phyloP scores from a whole-genome alignment of 1,140 invertebrate genomes.

The Drosophila athabasca region DNA sequence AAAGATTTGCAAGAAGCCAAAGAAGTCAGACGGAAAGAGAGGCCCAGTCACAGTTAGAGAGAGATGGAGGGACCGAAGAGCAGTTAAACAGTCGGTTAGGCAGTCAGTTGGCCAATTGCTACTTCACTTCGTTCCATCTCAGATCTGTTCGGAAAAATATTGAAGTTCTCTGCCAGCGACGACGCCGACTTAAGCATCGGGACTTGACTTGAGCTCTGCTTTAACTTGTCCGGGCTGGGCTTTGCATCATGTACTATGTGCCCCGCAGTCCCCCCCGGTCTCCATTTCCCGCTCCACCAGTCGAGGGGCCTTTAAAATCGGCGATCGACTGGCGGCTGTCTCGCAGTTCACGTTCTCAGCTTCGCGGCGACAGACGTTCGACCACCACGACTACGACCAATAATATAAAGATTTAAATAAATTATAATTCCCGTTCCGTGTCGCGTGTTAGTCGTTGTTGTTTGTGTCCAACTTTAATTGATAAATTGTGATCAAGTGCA shows the following conservation, averaged over 20 bases:
- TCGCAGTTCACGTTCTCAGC: constrained; percentile 69
- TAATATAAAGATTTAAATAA: constrained; percentile 2
- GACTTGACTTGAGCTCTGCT: constrained; percentile 22
- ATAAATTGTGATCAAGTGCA: constrained; percentile 1
- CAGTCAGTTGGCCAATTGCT: constrained; percentile 20
- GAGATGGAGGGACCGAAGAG: neutral
- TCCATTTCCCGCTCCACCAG: constrained; percentile 15
- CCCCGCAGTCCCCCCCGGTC: too few relatives aligned
- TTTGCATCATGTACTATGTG: constrained; percentile 31
- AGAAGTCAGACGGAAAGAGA: constrained; percentile 23
- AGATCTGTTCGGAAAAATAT: constrained; percentile 11
- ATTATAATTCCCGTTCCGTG: constrained; percentile 4
- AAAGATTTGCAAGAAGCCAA: constrained; percentile 31
- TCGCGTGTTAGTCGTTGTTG: constrained; percentile 5
- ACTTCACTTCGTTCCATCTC: neutral
- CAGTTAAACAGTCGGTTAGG: constrained; percentile 22
- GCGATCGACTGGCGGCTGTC: constrained; percentile 28
- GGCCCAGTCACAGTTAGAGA: neutral
- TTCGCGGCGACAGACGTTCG: constrained; percentile 53
- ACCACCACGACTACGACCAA: constrained; percentile 10
- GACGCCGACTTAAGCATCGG: constrained; percentile 8
- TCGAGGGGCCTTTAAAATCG: constrained; percentile 65
- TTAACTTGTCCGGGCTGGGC: constrained; percentile 9
- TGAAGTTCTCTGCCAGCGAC: constrained; percentile 37
- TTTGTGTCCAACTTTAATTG: constrained; percentile 1